These are phyloP conservation scores for Peromyscus maniculatus DNA, from an alignment of 2,113 vertebrate species.

Conservation along the genomic window DNA sequence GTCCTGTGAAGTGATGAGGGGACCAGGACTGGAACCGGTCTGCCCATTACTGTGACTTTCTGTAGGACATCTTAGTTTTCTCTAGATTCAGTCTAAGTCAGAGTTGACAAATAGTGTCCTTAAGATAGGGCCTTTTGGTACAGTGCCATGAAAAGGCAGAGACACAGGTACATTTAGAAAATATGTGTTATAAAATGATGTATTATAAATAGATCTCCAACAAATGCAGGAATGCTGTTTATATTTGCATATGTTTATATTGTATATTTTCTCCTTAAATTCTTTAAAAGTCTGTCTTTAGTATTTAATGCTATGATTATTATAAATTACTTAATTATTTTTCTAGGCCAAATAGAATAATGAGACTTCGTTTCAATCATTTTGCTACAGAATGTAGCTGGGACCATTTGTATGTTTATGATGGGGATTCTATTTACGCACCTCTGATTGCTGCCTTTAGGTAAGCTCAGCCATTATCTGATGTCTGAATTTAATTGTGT, in stretches of 20 bases:
- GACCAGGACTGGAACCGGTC: not conserved
- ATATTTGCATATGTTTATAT: not conserved
- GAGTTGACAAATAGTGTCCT: slow-evolving; percentile 32
- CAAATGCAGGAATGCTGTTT: slow-evolving; percentile 4
- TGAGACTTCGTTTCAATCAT: slow-evolving; percentile 97
- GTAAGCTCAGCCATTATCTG: slow-evolving; percentile 85
- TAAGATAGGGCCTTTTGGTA: not conserved
- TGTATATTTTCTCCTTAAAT: slow-evolving; percentile 11
- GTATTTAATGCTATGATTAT: slow-evolving; percentile 50
- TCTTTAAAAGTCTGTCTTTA: slow-evolving; percentile 42
- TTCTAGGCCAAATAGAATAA: slow-evolving; percentile 93
- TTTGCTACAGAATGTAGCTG: slow-evolving; percentile 99
- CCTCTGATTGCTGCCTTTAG: slow-evolving; percentile 98
- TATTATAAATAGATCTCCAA: slow-evolving; percentile 33
- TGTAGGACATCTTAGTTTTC: not conserved
- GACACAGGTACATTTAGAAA: slow-evolving; percentile 15
- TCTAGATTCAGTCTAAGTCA: not conserved
- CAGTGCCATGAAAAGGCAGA: slow-evolving; percentile 32
- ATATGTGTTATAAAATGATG: slow-evolving; percentile 29
- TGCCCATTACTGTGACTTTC: not conserved
- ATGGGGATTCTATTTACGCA: slow-evolving; percentile 98
- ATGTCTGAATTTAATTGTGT: slow-evolving; percentile 47
- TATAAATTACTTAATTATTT: slow-evolving; percentile 55
- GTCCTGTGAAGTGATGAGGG: not conserved
- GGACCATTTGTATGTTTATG: slow-evolving; percentile 99